Base-by-base conservation (phyloP, 2,113 vertebrate species). In the Nematolebias whitei region DNA sequence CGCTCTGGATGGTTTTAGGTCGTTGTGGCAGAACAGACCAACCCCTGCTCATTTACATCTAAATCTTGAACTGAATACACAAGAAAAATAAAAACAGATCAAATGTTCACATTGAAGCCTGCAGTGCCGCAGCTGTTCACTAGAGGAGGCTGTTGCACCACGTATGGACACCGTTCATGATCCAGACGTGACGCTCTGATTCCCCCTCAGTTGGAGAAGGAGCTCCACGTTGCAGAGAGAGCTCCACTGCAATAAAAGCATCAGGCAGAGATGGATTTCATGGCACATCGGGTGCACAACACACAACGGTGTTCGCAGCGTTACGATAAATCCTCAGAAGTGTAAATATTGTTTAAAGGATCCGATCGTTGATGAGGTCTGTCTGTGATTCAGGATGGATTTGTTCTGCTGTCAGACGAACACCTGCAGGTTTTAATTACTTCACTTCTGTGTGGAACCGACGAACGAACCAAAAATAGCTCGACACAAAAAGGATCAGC, bases 71-170 rank as follows among this genome's bases (percentile, higher is more conserved):
- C n/a, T n/a, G n/a, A n/a, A n/a, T n/a, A n/a, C n/a, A n/a, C n/a
- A n/a, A n/a, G n/a, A 29, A 29, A 29, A 29, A 29, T 29, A 29
- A 7, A 29, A 7, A 7, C 26, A 29, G 3, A 29, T 29, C 26
- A 29, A 7, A 29, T 29, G 26, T 29, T 29, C 7, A 29, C 3
- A 29, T 29, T 7, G 7, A 29, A 71, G 57, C 55, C 13, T 38
- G 63, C 40, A 63, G 2, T 71, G 1, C 40, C 26, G 0, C 1
- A 0, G 43, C 15, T 51, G 23, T 51, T 39, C 91, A 76, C 71
- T 5, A 76, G 89, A 82, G 77, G 76, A 77, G 4, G 79, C 41
- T 29, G 18, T 77, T 57, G 2, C 2, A 26, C 64, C 74, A 53
- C 52, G 52, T 0, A 74, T 74, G 12, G 20, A 15, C 22, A 24